These are phyloP conservation scores for Alviniconcha marisindica DNA, from an alignment of 1,140 invertebrate genomes.

Conservation along the genomic window DNA sequence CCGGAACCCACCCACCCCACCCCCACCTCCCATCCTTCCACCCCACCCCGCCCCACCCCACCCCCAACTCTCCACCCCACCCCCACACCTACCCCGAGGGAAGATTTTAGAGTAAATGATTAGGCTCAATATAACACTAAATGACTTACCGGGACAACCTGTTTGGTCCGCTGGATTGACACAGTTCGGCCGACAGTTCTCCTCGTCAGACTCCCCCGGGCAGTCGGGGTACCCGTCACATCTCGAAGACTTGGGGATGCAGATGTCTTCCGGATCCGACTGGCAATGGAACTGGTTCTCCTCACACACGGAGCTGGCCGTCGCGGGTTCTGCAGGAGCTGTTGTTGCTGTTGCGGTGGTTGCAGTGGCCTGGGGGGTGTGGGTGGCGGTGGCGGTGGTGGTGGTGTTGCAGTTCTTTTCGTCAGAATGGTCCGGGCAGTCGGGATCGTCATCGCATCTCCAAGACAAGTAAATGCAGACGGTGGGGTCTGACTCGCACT, in stretches of 20 bases:
- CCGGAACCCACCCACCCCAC: too few relatives aligned
- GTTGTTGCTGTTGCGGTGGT: not conserved
- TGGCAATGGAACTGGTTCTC: not conserved
- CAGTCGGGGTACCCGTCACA: not conserved
- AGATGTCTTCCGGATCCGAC: not conserved
- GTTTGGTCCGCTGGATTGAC: not conserved
- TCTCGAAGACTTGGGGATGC: not conserved
- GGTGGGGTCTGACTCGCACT: not conserved
- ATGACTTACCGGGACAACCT: not conserved
- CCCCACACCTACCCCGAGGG: too few relatives aligned
- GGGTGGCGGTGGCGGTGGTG: not conserved
- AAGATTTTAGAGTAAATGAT: too few relatives aligned
- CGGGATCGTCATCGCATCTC: not conserved
- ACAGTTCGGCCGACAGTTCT: not conserved
- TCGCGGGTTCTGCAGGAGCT: too few relatives aligned
- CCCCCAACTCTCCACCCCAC: too few relatives aligned
- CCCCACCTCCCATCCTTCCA: too few relatives aligned
- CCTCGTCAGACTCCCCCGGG: not conserved
- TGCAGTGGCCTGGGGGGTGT: not conserved
- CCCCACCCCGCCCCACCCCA: too few relatives aligned
- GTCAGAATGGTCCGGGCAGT: not conserved
- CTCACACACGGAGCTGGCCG: too few relatives aligned
- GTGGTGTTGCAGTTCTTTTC: not conserved
- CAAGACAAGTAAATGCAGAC: not conserved
- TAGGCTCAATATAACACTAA: too few relatives aligned